phyloP scores from a whole-genome alignment of 35 echinoderm and acorn worm species.

The Apostichopus japonicus region DNA sequence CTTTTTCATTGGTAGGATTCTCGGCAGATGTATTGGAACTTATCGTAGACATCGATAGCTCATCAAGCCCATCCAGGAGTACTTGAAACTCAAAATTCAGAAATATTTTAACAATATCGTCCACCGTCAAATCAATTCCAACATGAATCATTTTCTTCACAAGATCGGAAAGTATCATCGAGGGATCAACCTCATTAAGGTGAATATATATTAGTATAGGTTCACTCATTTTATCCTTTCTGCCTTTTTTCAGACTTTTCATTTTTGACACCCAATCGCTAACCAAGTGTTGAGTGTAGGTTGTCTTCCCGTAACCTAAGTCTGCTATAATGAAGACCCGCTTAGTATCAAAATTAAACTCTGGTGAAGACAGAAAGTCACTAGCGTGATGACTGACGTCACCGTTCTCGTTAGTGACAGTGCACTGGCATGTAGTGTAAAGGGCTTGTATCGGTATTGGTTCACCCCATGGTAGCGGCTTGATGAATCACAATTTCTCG shows the following conservation, averaged over 20 bases:
- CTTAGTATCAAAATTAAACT: not conserved
- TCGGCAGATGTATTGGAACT: not conserved
- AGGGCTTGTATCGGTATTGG: constrained; percentile 14
- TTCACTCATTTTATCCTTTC: not conserved
- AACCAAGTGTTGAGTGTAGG: constrained; percentile 11
- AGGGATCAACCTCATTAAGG: not conserved
- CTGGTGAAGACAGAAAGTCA: not conserved
- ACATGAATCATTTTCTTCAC: not conserved
- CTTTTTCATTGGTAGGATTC: not conserved
- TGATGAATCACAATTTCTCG: not conserved
- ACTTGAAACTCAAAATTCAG: not conserved
- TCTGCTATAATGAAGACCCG: constrained; percentile 15
- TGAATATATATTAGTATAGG: constrained; percentile 23
- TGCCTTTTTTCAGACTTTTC: not conserved
- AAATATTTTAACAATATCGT: constrained; percentile 14
- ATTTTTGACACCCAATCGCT: not conserved
- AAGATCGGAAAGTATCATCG: not conserved
- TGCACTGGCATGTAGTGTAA: not conserved
- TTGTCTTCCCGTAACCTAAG: constrained; percentile 33
- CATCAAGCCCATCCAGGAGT: constrained; percentile 10
- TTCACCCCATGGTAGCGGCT: constrained; percentile 13
- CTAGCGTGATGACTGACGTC: not conserved
- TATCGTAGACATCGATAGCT: not conserved
- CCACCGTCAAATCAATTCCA: not conserved
- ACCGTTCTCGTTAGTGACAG: not conserved